Evolutionary conservation across 2,797 vertebrate species (phyloP).

Genomic region (Caiman crocodilus): DNA sequence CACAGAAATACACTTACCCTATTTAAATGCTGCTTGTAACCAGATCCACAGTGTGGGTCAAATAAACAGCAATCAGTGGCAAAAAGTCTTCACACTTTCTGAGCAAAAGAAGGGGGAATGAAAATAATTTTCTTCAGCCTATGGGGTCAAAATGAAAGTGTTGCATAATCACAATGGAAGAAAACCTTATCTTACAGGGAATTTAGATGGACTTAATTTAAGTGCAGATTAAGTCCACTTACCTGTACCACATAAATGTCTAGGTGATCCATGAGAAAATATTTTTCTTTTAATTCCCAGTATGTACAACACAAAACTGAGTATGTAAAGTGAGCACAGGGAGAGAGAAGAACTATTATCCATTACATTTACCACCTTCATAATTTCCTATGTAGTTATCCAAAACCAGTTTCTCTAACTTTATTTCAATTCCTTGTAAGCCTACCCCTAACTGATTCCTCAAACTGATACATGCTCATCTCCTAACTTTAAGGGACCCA

Average conservation of each 20-base stretch:
- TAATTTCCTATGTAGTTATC: neutral
- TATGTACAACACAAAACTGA: neutral
- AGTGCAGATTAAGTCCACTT: neutral
- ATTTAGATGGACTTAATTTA: neutral
- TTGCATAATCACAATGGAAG: neutral
- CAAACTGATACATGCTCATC: neutral
- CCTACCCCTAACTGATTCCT: neutral
- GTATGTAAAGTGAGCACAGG: neutral
- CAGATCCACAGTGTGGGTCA: fast-evolving
- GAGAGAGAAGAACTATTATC: neutral
- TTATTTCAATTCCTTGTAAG: neutral
- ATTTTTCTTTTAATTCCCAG: neutral
- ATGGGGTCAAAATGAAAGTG: neutral
- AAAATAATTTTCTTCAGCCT: neutral
- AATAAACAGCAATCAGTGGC: fast-evolving
- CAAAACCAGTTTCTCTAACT: neutral
- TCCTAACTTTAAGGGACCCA: no score
- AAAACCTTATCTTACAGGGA: neutral
- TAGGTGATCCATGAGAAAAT: neutral
- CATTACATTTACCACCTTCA: neutral
- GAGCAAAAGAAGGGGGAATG: neutral
- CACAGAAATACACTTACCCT: neutral
- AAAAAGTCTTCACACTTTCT: neutral
- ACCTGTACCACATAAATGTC: fast-evolving
- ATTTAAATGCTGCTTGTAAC: neutral